Evolutionary conservation across 2,888 invertebrate species (phyloP), one percentile per base, ranked within the genome.

Genomic region (Eucera pruinosa): DNA sequence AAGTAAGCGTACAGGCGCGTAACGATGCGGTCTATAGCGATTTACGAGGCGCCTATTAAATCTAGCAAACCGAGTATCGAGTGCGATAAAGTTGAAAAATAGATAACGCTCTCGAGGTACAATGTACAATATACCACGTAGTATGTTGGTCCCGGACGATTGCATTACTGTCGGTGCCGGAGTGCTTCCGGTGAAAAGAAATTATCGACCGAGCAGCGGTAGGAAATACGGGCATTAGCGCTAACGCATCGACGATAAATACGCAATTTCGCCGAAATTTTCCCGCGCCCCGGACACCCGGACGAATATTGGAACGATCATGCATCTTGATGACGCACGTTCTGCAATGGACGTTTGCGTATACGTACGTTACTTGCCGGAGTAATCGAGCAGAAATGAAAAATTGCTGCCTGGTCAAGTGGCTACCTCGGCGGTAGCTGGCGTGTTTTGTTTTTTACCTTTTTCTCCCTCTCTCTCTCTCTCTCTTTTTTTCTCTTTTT

Each of bases 331-430:
- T 66, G 48, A 72, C 45, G 45, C 45, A 5, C 27, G 57, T 39
- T 52, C 18, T 30, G 36, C 64, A 9, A 45, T 47, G 39, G 57
- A 58, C 45, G 50, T 18, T 50, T 18, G n/a, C 48, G 11, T 30
- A 11, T 27, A 48, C 9, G 2, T 13, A 23, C 50, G 39, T 64
- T 43, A 43, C 48, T 50, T 30, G 6, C 43, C 33, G 9, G 39
- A n/a, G 41, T 54, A 65, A 75, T 75, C 64, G 58, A 52, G 72
- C 50, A 60, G 72, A 72, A 72, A 58, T 64, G 57, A 72, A 64
- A 65, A 47, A 64, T 71, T 57, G 57, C 30, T 3, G 25, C 9
- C 9, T 9, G 52, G 18, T 50, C 36, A 39, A 62, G 64, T 64
- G 55, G 55, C 15, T 0, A 7, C 0, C 5, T 23, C 2, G 43